Evolutionary conservation across 2,797 vertebrate species (phyloP), one percentile per base, ranked within the genome.

Genomic region (Miichthys miiuy): DNA sequence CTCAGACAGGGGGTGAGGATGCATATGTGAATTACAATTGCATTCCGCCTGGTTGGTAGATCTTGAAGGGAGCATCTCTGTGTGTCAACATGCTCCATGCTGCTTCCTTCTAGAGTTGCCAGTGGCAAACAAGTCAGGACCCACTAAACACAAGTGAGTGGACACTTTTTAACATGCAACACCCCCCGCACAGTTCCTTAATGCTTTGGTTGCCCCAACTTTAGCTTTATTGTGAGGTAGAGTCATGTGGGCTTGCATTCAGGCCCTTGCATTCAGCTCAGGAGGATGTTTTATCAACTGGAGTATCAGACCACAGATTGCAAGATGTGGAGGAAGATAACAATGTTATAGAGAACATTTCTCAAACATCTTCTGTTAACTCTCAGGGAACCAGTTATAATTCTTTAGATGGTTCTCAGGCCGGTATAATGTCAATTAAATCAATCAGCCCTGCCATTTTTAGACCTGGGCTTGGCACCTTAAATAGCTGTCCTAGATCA

Each of bases 11-110:
- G 51, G n/a, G 61, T 67, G 56, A 55, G 41, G 69, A 48, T 68
- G 70, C 73, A 71, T 51, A 50, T 55, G 68, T 82, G 66, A 71
- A 74, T 56, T 74, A 17, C 21, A 83, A 68, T 61, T n/a, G 41
- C 18, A 27, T 50, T 55, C 42, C 71, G 44, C 41, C 2, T 0
- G 38, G 52, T 70, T 74, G 66, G 51, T 42, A 21, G 70, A 48
- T 79, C 65, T 48, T 23, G 27, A 67, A 38, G 12, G 46, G 21
- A 17, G n/a, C 23, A 25, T 50, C 48, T 56, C 23, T 56, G 41
- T 25, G 21, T 47, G 38, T 55, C 51, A 52, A n/a, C 30, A 34
- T 34, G 30, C 30, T 34, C 30, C 23, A 57, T 27, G 20, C 51
- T 44, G 23, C 34, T 23, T 21, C 58, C 18, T 12, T 56, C 17